Percentiles rank a stretch among this genome's conserved stretches.
Evolutionary conservation across 2,113 vertebrate species (phyloP).

Genomic region (Eretmodus cyanostictus): DNA sequence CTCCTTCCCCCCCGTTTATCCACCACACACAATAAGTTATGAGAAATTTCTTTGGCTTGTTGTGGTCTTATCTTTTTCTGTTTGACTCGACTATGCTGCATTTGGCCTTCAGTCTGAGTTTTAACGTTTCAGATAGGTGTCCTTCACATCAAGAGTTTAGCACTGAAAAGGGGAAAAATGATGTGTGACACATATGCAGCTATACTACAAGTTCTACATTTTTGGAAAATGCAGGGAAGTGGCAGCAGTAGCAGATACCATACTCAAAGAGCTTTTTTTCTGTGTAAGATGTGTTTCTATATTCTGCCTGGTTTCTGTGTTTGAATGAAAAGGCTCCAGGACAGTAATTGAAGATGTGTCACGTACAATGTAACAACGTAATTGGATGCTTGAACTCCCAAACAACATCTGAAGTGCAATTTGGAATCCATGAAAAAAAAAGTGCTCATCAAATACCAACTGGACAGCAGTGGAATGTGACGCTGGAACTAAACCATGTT

Average conservation of each 20-base stretch:
- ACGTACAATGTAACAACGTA: constrained; percentile 14
- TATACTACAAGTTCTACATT: not conserved
- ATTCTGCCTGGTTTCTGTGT: not conserved
- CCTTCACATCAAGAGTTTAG: not conserved
- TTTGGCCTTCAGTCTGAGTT: not conserved
- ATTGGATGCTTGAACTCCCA: constrained; percentile 39
- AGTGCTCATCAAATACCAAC: constrained; percentile 29
- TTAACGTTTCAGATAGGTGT: not conserved
- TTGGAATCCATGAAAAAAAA: constrained; percentile 40
- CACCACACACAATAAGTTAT: not conserved
- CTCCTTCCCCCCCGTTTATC: not conserved
- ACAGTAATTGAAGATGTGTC: constrained; percentile 44
- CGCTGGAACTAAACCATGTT: constrained; percentile 30
- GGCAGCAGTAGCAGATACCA: not conserved
- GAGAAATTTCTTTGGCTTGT: constrained; percentile 21
- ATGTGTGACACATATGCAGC: not conserved
- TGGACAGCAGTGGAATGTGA: constrained; percentile 10
- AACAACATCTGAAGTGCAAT: constrained; percentile 54
- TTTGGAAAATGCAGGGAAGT: not conserved
- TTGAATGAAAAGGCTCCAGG: not conserved
- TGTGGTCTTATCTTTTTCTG: not conserved
- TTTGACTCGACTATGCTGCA: not conserved
- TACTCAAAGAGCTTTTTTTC: not conserved
- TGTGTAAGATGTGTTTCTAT: not conserved
- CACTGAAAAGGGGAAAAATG: not conserved